A percentile compares a stretch with the other conserved stretches of the same genome.
phyloP scores from a whole-genome alignment of 2,888 invertebrate genomes.

The Polietes domitor region DNA sequence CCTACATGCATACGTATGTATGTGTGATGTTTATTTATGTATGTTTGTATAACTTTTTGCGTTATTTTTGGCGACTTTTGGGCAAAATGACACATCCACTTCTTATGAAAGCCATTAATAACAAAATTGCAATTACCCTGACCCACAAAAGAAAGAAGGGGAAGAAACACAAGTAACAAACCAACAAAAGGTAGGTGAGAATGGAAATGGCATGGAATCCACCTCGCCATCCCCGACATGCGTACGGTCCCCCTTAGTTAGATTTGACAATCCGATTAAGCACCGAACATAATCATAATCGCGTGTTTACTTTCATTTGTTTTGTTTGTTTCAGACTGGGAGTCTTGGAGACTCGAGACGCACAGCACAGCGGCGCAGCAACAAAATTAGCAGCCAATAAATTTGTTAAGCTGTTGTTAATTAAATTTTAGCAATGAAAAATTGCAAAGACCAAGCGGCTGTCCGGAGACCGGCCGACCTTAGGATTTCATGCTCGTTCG shows the following conservation, averaged over 20 bases:
- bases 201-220: not conserved
- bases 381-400: slow-evolving; percentile 55
- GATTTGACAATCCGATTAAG: slow-evolving; percentile 40
- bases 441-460: slow-evolving; percentile 36
- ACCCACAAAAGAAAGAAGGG: slow-evolving; percentile 22
- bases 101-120: slow-evolving; percentile 42
- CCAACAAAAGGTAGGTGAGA: not conserved
- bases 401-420: slow-evolving; percentile 58
- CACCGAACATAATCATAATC: slow-evolving; percentile 35
- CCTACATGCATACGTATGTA: not conserved
- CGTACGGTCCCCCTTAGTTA: not conserved
- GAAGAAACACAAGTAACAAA: not conserved
- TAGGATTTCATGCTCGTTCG: not conserved
- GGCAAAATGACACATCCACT: slow-evolving; percentile 50
- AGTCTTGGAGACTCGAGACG: too few relatives aligned
- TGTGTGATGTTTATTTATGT: not conserved
- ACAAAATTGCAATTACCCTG: slow-evolving; percentile 50
- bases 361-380: not conserved
- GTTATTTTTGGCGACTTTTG: slow-evolving; percentile 25
- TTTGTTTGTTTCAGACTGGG: slow-evolving; percentile 4
- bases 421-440: slow-evolving; percentile 49
- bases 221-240: not conserved
- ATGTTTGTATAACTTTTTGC: slow-evolving; percentile 14
- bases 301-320: slow-evolving; percentile 57
- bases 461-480: slow-evolving; percentile 1